phyloP scores from a whole-genome alignment of 2,888 invertebrate species.

The Balanococcus diminutus region DNA sequence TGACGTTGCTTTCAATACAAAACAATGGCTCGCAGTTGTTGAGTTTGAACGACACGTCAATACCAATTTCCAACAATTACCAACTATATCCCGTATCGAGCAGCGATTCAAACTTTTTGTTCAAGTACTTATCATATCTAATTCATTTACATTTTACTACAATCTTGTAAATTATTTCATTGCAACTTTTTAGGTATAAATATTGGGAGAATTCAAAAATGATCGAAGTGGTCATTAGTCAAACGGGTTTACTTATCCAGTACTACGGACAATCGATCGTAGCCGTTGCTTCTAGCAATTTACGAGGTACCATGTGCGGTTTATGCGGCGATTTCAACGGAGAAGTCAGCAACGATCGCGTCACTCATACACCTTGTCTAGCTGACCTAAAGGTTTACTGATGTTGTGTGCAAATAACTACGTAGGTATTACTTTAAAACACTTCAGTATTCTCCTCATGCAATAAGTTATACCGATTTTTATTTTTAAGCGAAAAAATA shows the following conservation, averaged over 20 bases:
- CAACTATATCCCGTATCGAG: background rate
- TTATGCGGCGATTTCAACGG: constrained; percentile 60
- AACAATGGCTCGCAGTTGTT: background rate
- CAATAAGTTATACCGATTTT: background rate
- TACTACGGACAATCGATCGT: constrained; percentile 59
- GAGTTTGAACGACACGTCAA: background rate
- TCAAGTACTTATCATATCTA: background rate
- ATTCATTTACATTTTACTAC: too few relatives aligned
- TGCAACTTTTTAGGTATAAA: constrained; percentile 56
- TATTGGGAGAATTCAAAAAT: constrained; percentile 58
- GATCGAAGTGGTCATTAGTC: constrained; percentile 59
- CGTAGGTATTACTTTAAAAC: background rate
- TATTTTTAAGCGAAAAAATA: background rate
- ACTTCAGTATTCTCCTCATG: background rate
- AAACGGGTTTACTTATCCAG: constrained; percentile 59
- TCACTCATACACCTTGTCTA: background rate
- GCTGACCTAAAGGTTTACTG: background rate
- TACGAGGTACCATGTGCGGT: constrained; percentile 59
- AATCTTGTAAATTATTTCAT: background rate
- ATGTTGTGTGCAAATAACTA: background rate
- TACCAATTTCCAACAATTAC: background rate
- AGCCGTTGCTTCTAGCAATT: constrained; percentile 58
- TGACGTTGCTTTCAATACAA: background rate
- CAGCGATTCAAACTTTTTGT: background rate
- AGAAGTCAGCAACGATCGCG: constrained; percentile 59